These are phyloP conservation scores for Disparrhopalites patrizii DNA, from an alignment of 2,888 invertebrate genomes.

Conservation along the genomic window DNA sequence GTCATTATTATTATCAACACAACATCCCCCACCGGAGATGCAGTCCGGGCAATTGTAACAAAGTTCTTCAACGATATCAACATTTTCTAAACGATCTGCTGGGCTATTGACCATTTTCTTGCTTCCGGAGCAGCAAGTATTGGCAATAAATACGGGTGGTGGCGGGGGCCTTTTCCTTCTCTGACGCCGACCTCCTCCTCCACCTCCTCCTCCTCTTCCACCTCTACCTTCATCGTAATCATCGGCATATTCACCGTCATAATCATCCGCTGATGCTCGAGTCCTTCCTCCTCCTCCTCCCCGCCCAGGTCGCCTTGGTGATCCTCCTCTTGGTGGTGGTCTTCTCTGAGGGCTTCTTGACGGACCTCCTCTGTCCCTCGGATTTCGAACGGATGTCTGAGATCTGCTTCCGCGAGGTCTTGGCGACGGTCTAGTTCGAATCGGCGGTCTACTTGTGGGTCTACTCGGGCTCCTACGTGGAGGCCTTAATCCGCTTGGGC, in stretches of 20 bases:
- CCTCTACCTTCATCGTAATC: no score
- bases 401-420: no score
- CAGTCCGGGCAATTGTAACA: conserved; percentile 34
- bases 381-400: no score
- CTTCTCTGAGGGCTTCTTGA: no score
- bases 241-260: no score
- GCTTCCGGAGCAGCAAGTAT: conserved; percentile 7
- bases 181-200: not conserved
- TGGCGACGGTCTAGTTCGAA: not conserved
- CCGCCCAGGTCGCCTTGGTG: no score
- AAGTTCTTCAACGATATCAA: conserved; percentile 45
- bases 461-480: not conserved
- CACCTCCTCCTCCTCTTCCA: not conserved
- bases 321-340: no score
- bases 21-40: conserved; percentile 8
- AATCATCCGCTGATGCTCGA: not conserved
- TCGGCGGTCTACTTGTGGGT: not conserved
- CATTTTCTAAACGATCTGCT: conserved; percentile 41
- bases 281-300: no score
- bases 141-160: conserved; percentile 25
- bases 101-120: conserved; percentile 21
- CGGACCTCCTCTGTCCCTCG: no score
- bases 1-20: not conserved
- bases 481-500: not conserved
- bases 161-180: conserved; percentile 4